Percentiles rank a stretch among this genome's conserved stretches.
These are phyloP conservation scores for Hemaris fuciformis DNA, from an alignment of 2,888 invertebrate species.

Conservation along the genomic window DNA sequence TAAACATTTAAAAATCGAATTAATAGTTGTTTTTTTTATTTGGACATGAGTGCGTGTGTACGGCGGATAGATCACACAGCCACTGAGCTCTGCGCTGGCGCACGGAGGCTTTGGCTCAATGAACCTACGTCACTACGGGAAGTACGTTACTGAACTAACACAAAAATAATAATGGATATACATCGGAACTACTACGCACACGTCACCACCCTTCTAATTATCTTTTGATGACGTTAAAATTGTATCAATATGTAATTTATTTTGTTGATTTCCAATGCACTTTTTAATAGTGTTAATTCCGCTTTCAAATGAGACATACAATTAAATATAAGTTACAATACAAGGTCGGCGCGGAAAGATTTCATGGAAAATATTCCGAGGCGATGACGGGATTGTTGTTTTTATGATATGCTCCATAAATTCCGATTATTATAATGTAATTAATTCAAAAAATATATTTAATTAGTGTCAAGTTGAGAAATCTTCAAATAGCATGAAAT, in stretches of 20 bases:
- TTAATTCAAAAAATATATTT: neutral
- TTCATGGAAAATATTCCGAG: neutral
- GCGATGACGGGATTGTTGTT: neutral
- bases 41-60: conserved; percentile 73
- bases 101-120: conserved; percentile 68
- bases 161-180: conserved; percentile 53
- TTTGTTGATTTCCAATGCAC: conserved; percentile 12
- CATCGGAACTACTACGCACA: conserved; percentile 51
- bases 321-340: neutral
- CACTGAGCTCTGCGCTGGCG: conserved; percentile 71
- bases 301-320: neutral
- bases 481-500: too few species aligned
- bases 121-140: conserved; percentile 76
- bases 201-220: conserved; percentile 64
- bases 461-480: neutral
- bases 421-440: neutral
- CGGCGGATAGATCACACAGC: conserved; percentile 74
- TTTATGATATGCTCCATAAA: neutral
- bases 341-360: conserved; percentile 7
- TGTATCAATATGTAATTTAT: conserved; percentile 32
- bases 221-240: conserved; percentile 53
- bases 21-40: conserved; percentile 25
- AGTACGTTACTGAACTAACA: conserved; percentile 72
- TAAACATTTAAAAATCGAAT: conserved; percentile 11
- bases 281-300: neutral